A percentile compares a stretch with the other conserved stretches of the same genome.
Conservation (phyloP, 2,113 vertebrate species). For the Carassius auratus region DNA sequence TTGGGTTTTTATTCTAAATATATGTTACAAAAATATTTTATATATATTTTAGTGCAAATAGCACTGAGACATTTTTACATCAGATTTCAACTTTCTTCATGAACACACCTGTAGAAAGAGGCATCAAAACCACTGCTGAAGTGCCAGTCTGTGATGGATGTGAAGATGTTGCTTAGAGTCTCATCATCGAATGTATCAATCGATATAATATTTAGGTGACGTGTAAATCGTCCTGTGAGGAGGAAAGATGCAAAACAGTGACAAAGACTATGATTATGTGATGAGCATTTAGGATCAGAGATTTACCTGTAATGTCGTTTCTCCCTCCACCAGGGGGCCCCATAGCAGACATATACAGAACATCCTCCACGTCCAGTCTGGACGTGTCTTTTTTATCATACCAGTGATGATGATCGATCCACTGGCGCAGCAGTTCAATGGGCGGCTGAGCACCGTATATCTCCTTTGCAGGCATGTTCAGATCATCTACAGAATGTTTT, state of each 20-base stretch:
- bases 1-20: neutral
- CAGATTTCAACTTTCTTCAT: neutral
- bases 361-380: constrained; percentile 78
- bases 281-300: neutral
- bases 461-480: constrained; percentile 95
- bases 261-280: neutral
- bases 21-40: neutral
- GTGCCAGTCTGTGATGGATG: constrained; percentile 88
- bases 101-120: constrained; percentile 79
- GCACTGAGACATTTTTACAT: neutral
- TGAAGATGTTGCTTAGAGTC: constrained; percentile 86
- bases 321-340: constrained; percentile 91
- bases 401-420: constrained; percentile 90
- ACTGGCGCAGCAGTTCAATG: constrained; percentile 89
- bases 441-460: constrained; percentile 91
- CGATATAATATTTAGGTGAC: constrained; percentile 87
- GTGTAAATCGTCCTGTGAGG: constrained; percentile 85
- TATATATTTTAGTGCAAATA: neutral
- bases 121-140: constrained; percentile 87
- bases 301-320: constrained; percentile 88
- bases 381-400: constrained; percentile 89
- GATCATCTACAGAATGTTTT: constrained; percentile 78
- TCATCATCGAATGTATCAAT: constrained; percentile 88
- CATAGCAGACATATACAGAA: constrained; percentile 88
- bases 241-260: constrained; percentile 15